phyloP scores from a whole-genome alignment of 2,888 invertebrate genomes.

The Entomobrya proxima region DNA sequence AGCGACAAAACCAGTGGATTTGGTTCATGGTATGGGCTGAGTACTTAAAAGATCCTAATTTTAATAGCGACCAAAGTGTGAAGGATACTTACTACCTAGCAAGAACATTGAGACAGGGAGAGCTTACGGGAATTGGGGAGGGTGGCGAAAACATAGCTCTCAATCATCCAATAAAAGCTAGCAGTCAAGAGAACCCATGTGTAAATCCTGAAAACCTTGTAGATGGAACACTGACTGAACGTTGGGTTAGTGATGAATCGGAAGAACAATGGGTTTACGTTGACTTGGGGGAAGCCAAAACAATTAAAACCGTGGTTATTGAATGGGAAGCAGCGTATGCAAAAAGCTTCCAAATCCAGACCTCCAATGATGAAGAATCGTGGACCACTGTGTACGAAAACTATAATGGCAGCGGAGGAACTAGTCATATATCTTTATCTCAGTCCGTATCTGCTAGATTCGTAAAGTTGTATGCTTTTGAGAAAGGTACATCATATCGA shows the following conservation, averaged over 20 bases:
- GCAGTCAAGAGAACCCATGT: conserved; percentile 39
- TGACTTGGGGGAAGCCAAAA: conserved; percentile 50
- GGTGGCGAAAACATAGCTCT: conserved; percentile 60
- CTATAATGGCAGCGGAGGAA: conserved; percentile 63
- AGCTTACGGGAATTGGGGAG: conserved; percentile 45
- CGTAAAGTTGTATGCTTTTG: conserved; percentile 67
- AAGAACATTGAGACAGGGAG: conserved; percentile 59
- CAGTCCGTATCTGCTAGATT: conserved; percentile 45
- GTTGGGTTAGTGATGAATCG: conserved; percentile 56
- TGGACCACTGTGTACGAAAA: conserved; percentile 69
- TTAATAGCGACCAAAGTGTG: conserved; percentile 63
- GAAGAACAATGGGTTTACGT: conserved; percentile 69
- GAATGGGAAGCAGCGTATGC: conserved; percentile 70
- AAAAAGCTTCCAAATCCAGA: conserved; percentile 66
- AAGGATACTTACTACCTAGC: conserved; percentile 65
- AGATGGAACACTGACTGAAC: conserved; percentile 53
- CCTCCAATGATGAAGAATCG: conserved; percentile 43
- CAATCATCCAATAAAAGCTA: conserved; percentile 51
- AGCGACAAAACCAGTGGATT: conserved; percentile 63
- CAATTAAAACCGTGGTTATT: conserved; percentile 54
- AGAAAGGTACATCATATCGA: conserved; percentile 60
- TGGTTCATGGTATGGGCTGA: conserved; percentile 74
- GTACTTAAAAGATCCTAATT: conserved; percentile 67
- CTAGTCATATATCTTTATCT: conserved; percentile 25
- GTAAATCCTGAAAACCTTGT: conserved; percentile 47